phyloP scores from a whole-genome alignment of 1,140 invertebrate species.

The Halictus rubicundus region DNA sequence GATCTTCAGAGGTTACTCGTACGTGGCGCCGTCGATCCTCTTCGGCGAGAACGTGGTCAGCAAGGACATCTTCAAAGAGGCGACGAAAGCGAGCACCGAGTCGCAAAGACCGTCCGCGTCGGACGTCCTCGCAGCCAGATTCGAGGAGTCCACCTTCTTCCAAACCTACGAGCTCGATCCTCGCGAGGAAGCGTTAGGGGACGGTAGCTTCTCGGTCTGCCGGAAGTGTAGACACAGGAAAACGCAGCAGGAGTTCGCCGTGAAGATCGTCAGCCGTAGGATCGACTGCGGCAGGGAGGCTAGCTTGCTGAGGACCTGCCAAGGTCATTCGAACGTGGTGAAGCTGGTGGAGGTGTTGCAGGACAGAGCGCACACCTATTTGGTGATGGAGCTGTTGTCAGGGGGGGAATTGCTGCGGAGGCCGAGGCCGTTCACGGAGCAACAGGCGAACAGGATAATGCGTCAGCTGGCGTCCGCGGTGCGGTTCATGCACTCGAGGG shows the following conservation, averaged over 20 bases:
- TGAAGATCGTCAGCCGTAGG: constrained; percentile 93
- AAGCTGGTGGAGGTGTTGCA: constrained; percentile 90
- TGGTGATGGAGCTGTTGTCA: constrained; percentile 91
- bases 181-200: constrained; percentile 87
- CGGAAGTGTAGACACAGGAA: constrained; percentile 89
- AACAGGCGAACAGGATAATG: constrained; percentile 86
- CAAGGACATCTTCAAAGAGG: constrained; percentile 83
- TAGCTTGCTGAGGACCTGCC: constrained; percentile 88
- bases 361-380: constrained; percentile 91
- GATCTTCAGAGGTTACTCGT: constrained; percentile 97
- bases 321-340: constrained; percentile 94
- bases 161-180: constrained; percentile 89
- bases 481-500: constrained; percentile 89
- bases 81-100: constrained; percentile 4
- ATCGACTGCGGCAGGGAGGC: constrained; percentile 90
- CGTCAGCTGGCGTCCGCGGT: constrained; percentile 90
- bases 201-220: constrained; percentile 95
- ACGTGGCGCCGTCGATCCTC: constrained; percentile 95
- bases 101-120: constrained; percentile 54
- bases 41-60: constrained; percentile 93
- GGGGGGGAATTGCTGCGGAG: constrained; percentile 93
- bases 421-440: constrained; percentile 86
- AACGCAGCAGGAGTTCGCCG: constrained; percentile 90
- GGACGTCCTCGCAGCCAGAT: constrained; percentile 61
- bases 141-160: constrained; percentile 92